Evolutionary conservation across 1,140 invertebrate genomes (phyloP), one percentile per base, ranked within the genome.

Genomic region (Pemphigus obesinymphae): DNA sequence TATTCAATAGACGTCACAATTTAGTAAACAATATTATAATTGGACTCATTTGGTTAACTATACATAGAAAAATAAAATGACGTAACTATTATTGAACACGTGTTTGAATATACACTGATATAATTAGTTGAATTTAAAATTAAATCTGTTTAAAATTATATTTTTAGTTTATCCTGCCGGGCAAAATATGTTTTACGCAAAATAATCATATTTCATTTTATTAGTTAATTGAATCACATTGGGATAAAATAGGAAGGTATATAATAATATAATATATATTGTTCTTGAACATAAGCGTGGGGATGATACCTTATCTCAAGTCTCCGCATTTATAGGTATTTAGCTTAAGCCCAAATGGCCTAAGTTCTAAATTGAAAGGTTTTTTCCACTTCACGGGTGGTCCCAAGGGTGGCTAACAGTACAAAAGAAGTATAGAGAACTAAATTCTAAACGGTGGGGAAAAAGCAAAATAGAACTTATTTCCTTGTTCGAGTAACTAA

Each of bases 331-430:
- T 58, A 55, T 45, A 58, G 50, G 53, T 40, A 40, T 78, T 78
- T 55, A 37, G 50, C 40, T 78, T 40, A 78, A 78, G 58, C 13
- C 50, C 53, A 37, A 40, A 58, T 26, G 40, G 70, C 45, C 70
- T 73, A 48, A 50, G 43, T 50, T 50, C 20, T 78, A 58, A 58
- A 78, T 78, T 78, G 53, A 78, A 78, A 78, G 73, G 10, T 2
- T 34, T 40, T 23, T 15, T 73, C 48, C 3, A 10, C n/a, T 3
- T 23, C 13, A 23, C 13, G 40, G 37, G 7, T 37, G 23, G 73
- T 78, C 73, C 73, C 73, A 20, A 29, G 73, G 73, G 31, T 29
- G 23, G 13, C n/a, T n/a, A n/a, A n/a, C n/a, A n/a, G n/a, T n/a
- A n/a, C n/a, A n/a, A n/a, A n/a, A n/a, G n/a, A n/a, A n/a, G n/a